A percentile compares a stretch with the other conserved stretches of the same genome.
Conservation (phyloP, 2,113 vertebrate genomes). For the Perca flavescens region DNA sequence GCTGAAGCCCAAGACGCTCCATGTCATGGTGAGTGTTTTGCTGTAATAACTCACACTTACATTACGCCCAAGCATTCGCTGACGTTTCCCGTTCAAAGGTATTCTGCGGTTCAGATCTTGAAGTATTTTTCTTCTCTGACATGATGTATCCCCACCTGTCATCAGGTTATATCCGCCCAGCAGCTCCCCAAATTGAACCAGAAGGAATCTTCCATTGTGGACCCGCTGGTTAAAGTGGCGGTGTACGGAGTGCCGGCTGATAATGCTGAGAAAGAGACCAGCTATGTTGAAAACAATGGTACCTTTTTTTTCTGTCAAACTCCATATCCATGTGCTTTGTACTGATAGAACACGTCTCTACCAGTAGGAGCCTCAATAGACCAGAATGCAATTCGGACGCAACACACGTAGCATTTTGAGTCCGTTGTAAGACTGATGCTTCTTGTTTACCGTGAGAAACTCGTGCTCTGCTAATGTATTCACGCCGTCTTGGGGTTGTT, state of each 20-base stretch:
- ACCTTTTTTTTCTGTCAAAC: slow-evolving; percentile 10
- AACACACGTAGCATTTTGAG: neutral
- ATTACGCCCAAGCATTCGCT: neutral
- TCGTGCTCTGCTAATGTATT: neutral
- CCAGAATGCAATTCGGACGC: slow-evolving; percentile 7
- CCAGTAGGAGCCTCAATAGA: neutral
- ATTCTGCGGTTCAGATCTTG: neutral
- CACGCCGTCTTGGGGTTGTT: neutral
- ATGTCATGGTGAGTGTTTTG: slow-evolving; percentile 86
- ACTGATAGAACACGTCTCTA: neutral
- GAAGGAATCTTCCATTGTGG: slow-evolving; percentile 91
- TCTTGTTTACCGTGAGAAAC: neutral
- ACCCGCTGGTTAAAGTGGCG: slow-evolving; percentile 91
- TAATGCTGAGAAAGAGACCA: slow-evolving; percentile 82
- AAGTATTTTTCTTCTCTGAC: neutral
- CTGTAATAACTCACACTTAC: too few species aligned
- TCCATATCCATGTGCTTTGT: neutral
- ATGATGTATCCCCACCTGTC: slow-evolving; percentile 7
- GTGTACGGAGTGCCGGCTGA: slow-evolving; percentile 89
- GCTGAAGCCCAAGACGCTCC: slow-evolving; percentile 88
- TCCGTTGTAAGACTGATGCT: neutral
- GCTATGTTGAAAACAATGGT: slow-evolving; percentile 90
- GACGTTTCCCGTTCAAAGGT: neutral
- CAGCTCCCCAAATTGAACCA: slow-evolving; percentile 94
- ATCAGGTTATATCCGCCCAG: slow-evolving; percentile 94